A percentile compares a stretch with the other conserved stretches of the same genome.
phyloP scores from a whole-genome alignment of 1,140 invertebrate species.

The Penaeus japonicus region DNA sequence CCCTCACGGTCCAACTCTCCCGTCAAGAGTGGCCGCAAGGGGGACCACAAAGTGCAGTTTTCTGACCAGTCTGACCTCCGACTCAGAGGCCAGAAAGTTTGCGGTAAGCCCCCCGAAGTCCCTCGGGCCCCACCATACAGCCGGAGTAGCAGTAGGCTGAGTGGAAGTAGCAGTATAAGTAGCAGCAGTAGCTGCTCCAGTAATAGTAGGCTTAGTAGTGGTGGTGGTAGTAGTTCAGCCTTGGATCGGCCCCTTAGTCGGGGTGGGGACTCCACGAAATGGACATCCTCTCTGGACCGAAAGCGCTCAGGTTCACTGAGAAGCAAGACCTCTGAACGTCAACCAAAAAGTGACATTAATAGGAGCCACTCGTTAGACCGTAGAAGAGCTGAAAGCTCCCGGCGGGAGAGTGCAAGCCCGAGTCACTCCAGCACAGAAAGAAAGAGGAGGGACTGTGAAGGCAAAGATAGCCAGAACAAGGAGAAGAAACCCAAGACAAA shows the following conservation, averaged over 20 bases:
- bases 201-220: slow-evolving; percentile 34
- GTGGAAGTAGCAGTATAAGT: slow-evolving; percentile 57
- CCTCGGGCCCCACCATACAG: slow-evolving; percentile 54
- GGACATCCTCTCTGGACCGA: slow-evolving; percentile 54
- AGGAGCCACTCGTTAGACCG: slow-evolving; percentile 46
- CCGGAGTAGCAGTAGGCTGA: slow-evolving; percentile 47
- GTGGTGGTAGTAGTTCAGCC: slow-evolving; percentile 24
- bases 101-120: slow-evolving; percentile 55
- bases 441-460: slow-evolving; percentile 45
- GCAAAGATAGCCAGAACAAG: slow-evolving; percentile 24
- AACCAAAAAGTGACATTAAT: slow-evolving; percentile 34
- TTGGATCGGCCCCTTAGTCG: slow-evolving; percentile 4
- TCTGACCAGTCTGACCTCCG: slow-evolving; percentile 46
- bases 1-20: slow-evolving; percentile 45
- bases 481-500: slow-evolving; percentile 46
- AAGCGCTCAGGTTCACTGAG: slow-evolving; percentile 43
- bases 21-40: slow-evolving; percentile 42
- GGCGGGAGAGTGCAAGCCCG: slow-evolving; percentile 37
- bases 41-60: slow-evolving; percentile 57
- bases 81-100: slow-evolving; percentile 46
- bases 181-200: slow-evolving; percentile 41
- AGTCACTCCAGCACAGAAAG: slow-evolving; percentile 34
- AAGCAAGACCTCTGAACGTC: slow-evolving; percentile 36
- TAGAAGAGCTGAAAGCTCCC: slow-evolving; percentile 47
- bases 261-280: slow-evolving; percentile 30